These are phyloP conservation scores for Apogon hyalosoma DNA, from an alignment of 2,797 vertebrate species.

Conservation along the genomic window DNA sequence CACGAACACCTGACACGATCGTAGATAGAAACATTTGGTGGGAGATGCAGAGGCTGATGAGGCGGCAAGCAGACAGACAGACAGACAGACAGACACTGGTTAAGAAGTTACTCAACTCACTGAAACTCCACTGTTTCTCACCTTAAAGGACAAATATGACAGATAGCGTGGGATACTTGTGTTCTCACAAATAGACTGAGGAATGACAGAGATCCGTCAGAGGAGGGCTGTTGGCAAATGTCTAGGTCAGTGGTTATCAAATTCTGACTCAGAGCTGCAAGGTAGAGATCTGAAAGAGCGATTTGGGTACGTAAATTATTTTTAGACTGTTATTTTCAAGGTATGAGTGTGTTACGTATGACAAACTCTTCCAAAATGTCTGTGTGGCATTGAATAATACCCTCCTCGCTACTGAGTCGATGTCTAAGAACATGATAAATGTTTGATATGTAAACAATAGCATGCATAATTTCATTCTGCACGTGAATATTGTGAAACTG, in stretches of 20 bases:
- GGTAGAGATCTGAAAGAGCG: conserved; percentile 29
- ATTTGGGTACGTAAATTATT: conserved; percentile 38
- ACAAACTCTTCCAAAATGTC: conserved; percentile 27
- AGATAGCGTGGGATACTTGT: conserved; percentile 62
- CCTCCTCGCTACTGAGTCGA: conserved; percentile 11
- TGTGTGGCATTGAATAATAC: conserved; percentile 22
- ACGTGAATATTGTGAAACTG: conserved; percentile 13
- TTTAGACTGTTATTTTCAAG: conserved; percentile 42
- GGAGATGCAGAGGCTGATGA: conserved; percentile 5
- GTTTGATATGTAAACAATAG: conserved; percentile 36
- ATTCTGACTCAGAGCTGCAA: conserved; percentile 43
- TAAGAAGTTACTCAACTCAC: conserved; percentile 60
- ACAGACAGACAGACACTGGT: conserved; percentile 40
- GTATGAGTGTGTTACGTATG: conserved; percentile 25
- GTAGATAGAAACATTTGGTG: conserved; percentile 13
- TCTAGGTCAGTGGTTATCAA: conserved; percentile 63
- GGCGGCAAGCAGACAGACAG: conserved; percentile 37
- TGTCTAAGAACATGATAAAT: conserved; percentile 31
- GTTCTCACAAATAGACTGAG: conserved; percentile 44
- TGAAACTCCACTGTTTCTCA: conserved; percentile 58
- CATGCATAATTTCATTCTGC: conserved; percentile 14
- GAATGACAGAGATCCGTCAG: conserved; percentile 46
- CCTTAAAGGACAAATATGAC: conserved; percentile 55
- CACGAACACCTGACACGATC: conserved; percentile 40
- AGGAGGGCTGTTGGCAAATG: conserved; percentile 47